Conservation (phyloP, 2,888 invertebrate species). For the Apamea epomidion region DNA sequence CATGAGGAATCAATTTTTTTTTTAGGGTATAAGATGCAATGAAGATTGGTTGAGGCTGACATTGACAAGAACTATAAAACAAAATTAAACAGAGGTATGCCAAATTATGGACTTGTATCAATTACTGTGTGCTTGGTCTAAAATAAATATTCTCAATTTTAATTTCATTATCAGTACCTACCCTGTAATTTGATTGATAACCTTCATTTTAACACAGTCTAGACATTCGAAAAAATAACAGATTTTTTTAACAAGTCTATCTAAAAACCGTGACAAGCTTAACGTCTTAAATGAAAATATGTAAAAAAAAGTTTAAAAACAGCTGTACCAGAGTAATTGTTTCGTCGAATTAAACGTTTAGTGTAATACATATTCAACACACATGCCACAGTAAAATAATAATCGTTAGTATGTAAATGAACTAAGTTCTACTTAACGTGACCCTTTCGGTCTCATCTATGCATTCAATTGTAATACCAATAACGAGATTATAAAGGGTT, state of each 20-base stretch:
- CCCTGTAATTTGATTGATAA: background rate
- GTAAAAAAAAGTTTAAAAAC: conserved; percentile 30
- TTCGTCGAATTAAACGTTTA: conserved; percentile 54
- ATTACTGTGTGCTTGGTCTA: no score
- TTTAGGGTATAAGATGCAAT: background rate
- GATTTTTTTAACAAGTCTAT: background rate
- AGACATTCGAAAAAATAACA: conserved; percentile 3
- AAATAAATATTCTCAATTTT: no score
- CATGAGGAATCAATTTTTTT: no score
- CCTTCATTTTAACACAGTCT: background rate
- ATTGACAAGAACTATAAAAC: background rate
- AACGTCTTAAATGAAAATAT: conserved; percentile 1
- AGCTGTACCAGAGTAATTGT: conserved; percentile 39
- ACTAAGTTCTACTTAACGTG: conserved; percentile 43
- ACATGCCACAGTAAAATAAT: conserved; percentile 51
- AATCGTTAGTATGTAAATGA: conserved; percentile 64
- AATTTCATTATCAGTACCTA: no score
- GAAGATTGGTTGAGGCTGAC: background rate
- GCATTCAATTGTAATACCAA: conserved; percentile 55
- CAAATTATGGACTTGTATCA: no score
- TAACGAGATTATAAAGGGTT: conserved; percentile 46
- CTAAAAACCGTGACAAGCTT: background rate
- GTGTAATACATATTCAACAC: conserved; percentile 51
- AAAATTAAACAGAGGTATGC: background rate
- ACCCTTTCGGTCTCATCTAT: conserved; percentile 40